Base-by-base conservation (phyloP, 1,140 invertebrate genomes). In the Saccostrea echinata region DNA sequence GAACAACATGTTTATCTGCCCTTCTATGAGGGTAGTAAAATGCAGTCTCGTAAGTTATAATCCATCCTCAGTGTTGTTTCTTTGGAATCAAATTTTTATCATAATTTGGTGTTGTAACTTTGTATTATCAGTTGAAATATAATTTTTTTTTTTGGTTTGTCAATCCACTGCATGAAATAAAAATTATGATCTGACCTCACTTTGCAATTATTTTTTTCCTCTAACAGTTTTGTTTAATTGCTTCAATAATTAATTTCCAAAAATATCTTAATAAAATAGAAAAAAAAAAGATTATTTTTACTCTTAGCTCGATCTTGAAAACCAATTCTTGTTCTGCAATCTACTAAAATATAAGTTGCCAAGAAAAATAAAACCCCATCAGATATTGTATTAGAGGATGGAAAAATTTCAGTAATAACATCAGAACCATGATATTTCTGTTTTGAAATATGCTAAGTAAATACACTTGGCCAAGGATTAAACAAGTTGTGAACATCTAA, bases 1-100 rank as follows among this genome's bases (percentile, higher is more conserved):
- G 97, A 97, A 92, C 96, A 97, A 95, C 97, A 97, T 95, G 96
- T 97, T 94, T 97, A 97, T 95, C 96, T 97, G 94, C 97, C 97
- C 94, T 97, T 97, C 96, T 97, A 96, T 93, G 97, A 97, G 95
- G 97, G 97, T 94, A 96, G 96, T 95, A 97, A 97, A 96, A 96
- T 96, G 94, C 96, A 97, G 93, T 96, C 96, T 95, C 96, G 97
- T 97, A 97, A 97, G 97, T 97, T 92, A 33, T 11, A n/a, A 24
- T 24, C 81, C 81, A 27, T 24, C 96, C 97, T 97, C 97, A 97
- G 97, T 97, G 92, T 84, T 84, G 83, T 84, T 51, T 13, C 21
- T 51, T 30, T 12, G 18, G 30, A 53, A 51, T 84, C 57, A 21
- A 9, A 18, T 83, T 83, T 83, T 51, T 81, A 18, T 83, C 11